Conservation (phyloP, 2,888 invertebrate species). For the Andrena chrysosceles region DNA sequence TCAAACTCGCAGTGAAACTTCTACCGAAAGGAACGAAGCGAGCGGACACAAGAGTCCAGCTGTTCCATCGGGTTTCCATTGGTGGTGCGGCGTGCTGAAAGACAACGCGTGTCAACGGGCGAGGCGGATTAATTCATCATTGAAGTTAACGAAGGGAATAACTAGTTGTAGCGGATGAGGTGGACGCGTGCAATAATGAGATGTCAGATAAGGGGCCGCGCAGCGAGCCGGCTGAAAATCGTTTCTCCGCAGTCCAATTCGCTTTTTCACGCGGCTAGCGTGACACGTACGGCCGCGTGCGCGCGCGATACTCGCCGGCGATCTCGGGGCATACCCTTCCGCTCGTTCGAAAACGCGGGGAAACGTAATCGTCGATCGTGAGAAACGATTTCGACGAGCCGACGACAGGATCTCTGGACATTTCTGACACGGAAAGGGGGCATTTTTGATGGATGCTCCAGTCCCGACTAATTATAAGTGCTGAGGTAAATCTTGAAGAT, state of each 20-base stretch:
- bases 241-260: constrained; percentile 46
- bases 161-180: constrained; percentile 65
- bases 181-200: constrained; percentile 70
- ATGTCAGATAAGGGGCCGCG: constrained; percentile 67
- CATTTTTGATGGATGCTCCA: neutral
- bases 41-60: neutral
- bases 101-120: constrained; percentile 54
- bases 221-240: constrained; percentile 63
- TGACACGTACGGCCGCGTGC: constrained; percentile 24
- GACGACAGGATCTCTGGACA: constrained; percentile 3
- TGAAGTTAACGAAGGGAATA: constrained; percentile 70
- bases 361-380: constrained; percentile 14
- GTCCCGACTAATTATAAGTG: neutral
- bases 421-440: neutral
- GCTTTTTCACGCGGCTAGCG: constrained; percentile 44
- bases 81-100: constrained; percentile 1
- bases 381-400: neutral
- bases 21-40: neutral
- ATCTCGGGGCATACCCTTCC: constrained; percentile 2
- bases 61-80: constrained; percentile 18
- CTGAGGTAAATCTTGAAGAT: neutral
- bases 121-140: constrained; percentile 70
- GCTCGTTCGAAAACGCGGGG: constrained; percentile 19
- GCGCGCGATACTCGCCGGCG: constrained; percentile 13
- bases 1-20: neutral